These are phyloP conservation scores for Leptopilina myrica DNA, from an alignment of 2,888 invertebrate species.

Conservation along the genomic window DNA sequence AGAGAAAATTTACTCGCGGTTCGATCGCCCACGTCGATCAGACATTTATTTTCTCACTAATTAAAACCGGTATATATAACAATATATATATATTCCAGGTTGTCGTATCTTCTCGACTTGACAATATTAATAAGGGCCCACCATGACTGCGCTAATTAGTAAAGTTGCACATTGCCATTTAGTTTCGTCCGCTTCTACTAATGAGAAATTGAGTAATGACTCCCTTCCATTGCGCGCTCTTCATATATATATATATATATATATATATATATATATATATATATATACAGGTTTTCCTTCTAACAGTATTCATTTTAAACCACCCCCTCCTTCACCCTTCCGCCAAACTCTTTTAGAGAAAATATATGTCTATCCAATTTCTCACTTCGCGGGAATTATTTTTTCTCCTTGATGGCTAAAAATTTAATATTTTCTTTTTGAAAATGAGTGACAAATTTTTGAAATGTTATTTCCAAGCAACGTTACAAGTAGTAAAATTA, in stretches of 20 bases:
- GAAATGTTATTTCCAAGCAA: too few species aligned
- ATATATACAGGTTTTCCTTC: background rate
- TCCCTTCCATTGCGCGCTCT: slow-evolving; percentile 35
- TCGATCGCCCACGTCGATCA: slow-evolving; percentile 57
- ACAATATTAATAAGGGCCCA: slow-evolving; percentile 65
- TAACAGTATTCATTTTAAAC: background rate
- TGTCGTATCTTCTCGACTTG: slow-evolving; percentile 59
- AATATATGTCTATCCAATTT: slow-evolving; percentile 1
- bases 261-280: too few species aligned
- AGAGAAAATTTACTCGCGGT: slow-evolving; percentile 6
- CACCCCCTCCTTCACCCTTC: too few species aligned
- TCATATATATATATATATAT: background rate
- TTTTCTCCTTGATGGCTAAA: too few species aligned
- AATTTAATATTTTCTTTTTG: too few species aligned
- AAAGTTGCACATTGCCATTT: slow-evolving; percentile 66
- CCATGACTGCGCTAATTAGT: slow-evolving; percentile 70
- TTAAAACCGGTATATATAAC: slow-evolving; percentile 61
- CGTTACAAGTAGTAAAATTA: too few species aligned
- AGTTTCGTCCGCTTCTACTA: slow-evolving; percentile 64
- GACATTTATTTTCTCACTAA: slow-evolving; percentile 60
- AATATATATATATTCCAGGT: slow-evolving; percentile 64
- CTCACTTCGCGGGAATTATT: background rate
- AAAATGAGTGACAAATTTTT: too few species aligned
- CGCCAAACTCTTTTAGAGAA: background rate
- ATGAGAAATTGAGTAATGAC: slow-evolving; percentile 74